Evolutionary conservation across 2,113 vertebrate genomes (phyloP), one percentile per base, ranked within the genome.

Genomic region (Cathartes aura): DNA sequence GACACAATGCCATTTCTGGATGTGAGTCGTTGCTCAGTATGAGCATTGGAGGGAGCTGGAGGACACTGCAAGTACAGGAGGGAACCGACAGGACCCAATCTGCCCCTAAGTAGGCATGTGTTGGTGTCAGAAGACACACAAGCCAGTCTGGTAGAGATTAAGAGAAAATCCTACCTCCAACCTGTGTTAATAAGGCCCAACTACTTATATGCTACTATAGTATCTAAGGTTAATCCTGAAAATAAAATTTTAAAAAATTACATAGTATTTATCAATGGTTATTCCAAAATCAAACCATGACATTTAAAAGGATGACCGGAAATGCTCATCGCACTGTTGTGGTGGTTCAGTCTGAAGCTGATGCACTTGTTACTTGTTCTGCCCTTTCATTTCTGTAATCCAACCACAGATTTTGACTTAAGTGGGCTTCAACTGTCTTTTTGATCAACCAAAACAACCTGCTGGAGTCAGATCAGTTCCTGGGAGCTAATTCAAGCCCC

Each of bases 61-160:
- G 14, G 30, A 55, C 11, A 15, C 55, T 64, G 17, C 23, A 59
- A 48, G 27, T 27, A 13, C 32, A 26, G 27, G 8, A 74, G 40
- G 23, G 26, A 79, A n/a, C 20, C 4, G 16, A 12, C 38, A 86
- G 48, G 40, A 59, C 17, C 14, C 27, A 40, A 2, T 64, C 38
- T 79, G 27, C 15, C 40, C 21, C 45, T 70, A 59, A 64, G 17
- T 0, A 45, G 48, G 9, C 15, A 19, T 0, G 0, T 63, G 38
- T 40, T 53, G 12, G 9, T 30, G 20, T 92, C n/a, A 59, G 76
- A 59, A 76, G 64, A 27, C 8, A n/a, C 8, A 75, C 20, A 76
- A 67, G 5, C 11, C 15, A 43, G 48, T 24, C 52, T 60, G 38
- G 11, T 23, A 43, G 43, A 72, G 19, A 42, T 26, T 30, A 45